Base-by-base conservation (phyloP, 2,888 invertebrate species). In the Didymodactylos carnosus region DNA sequence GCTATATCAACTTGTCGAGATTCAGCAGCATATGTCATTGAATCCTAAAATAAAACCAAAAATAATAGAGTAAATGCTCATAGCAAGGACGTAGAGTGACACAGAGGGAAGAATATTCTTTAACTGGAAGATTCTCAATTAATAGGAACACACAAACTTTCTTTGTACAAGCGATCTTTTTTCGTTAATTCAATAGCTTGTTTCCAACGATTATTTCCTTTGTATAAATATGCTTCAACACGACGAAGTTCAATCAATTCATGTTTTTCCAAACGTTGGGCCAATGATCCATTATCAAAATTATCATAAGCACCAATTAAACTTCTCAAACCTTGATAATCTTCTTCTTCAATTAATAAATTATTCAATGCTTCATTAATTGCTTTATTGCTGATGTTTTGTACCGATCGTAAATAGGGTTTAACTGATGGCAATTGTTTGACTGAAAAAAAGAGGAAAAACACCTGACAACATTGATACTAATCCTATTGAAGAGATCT, bases 261-360 rank as follows among this genome's bases (percentile, higher is more conserved):
- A 84, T 99, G 98, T 84, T 93, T 94, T 85, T 99, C 98, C 76
- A 99, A 86, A 81, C 91, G 91, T 83, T 97, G 95, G 73, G 98
- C 98, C 79, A 99, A 86, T 73, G 94, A 91, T 81, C 99, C 98
- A 80, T 94, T 99, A 86, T 99, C 98, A 85, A 99, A 99, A 86
- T 99, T 98, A 85, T 98, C 95, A 84, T 98, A 98, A 3, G 95
- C 95, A 84, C 99, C 97, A 82, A 99, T 99, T 76, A 97, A 97
- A 77, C 94, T 92, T 78, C 95, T 87, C 78, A 98, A 86, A 73
- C 95, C 92, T 77, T 84, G 81, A 77, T 82, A 83, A 82, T 97
- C 97, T 84, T 97, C 97, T 84, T 99, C 98, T 79, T 94, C 92
- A 78, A 97, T 95, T 35, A 97, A 87, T 77, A 98, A 85, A 29